Evolutionary conservation across 2,113 vertebrate species (phyloP).

Genomic region (Crotalus tigris): DNA sequence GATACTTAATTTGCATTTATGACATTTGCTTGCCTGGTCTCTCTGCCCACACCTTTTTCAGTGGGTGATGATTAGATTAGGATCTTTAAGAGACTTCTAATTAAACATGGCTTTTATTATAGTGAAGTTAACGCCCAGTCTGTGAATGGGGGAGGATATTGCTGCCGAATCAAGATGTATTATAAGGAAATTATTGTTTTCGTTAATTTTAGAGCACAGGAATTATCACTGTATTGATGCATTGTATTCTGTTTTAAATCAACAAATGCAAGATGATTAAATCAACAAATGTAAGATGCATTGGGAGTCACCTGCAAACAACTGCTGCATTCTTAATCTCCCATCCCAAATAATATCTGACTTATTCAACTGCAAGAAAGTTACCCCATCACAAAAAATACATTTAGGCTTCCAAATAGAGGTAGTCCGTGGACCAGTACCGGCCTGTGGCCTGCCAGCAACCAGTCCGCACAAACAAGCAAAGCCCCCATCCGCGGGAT

Average conservation of each 20-base stretch:
- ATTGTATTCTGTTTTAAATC: not conserved
- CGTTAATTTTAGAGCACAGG: not conserved
- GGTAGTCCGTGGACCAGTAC: too few relatives aligned
- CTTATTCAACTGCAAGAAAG: not conserved
- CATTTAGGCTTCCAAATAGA: not conserved
- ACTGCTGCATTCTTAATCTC: not conserved
- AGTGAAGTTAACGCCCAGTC: not conserved
- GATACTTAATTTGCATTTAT: conserved; percentile 38
- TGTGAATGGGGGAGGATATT: conserved; percentile 24
- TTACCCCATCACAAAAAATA: not conserved
- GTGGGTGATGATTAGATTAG: conserved; percentile 23
- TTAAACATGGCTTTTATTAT: conserved; percentile 28
- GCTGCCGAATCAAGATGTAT: not conserved
- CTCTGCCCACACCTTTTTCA: conserved; percentile 27
- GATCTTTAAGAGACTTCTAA: conserved; percentile 31
- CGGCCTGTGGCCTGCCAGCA: too few relatives aligned
- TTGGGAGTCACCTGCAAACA: not conserved
- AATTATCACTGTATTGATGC: not conserved
- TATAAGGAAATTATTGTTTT: conserved; percentile 11
- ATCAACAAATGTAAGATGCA: not conserved
- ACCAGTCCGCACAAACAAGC: too few relatives aligned
- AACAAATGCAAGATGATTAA: not conserved
- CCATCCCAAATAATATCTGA: not conserved
- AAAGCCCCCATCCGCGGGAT: too few relatives aligned
- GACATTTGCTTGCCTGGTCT: conserved; percentile 24